A percentile compares a stretch with the other conserved stretches of the same genome.
Conservation (phyloP, 1,140 invertebrate species). For the Cheumatopsyche charites region DNA sequence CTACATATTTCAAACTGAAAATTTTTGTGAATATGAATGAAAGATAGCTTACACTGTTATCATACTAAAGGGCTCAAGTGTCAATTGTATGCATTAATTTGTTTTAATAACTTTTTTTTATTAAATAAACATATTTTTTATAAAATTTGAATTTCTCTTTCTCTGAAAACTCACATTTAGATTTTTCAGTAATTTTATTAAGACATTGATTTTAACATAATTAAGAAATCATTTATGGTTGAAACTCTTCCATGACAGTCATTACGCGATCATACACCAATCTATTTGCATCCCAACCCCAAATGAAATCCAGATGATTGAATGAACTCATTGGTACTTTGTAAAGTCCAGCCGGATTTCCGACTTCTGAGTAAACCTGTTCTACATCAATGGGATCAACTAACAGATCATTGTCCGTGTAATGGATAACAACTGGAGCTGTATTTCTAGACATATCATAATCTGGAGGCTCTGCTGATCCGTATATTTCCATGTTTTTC, state of each 20-base stretch:
- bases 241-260: slow-evolving; percentile 52
- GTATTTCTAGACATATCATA: slow-evolving; percentile 67
- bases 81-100: too few relatives aligned
- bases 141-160: too few relatives aligned
- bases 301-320: slow-evolving; percentile 66
- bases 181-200: slow-evolving; percentile 1
- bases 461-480: slow-evolving; percentile 58
- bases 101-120: too few relatives aligned
- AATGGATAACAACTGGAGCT: slow-evolving; percentile 72
- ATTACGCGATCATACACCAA: slow-evolving; percentile 58
- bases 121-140: too few relatives aligned
- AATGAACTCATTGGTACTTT: slow-evolving; percentile 59
- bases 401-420: slow-evolving; percentile 75
- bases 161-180: too few relatives aligned
- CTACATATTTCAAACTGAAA: too few relatives aligned
- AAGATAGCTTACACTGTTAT: too few relatives aligned
- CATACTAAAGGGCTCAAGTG: too few relatives aligned
- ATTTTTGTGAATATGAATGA: too few relatives aligned
- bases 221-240: slow-evolving; percentile 45
- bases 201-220: neutral
- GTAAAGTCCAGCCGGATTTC: slow-evolving; percentile 61
- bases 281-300: slow-evolving; percentile 61
- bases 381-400: slow-evolving; percentile 66
- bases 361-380: slow-evolving; percentile 63
- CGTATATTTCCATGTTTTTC: slow-evolving; percentile 55